Evolutionary conservation across 1,140 invertebrate species (phyloP).

Genomic region (Zaprionus taronus): DNA sequence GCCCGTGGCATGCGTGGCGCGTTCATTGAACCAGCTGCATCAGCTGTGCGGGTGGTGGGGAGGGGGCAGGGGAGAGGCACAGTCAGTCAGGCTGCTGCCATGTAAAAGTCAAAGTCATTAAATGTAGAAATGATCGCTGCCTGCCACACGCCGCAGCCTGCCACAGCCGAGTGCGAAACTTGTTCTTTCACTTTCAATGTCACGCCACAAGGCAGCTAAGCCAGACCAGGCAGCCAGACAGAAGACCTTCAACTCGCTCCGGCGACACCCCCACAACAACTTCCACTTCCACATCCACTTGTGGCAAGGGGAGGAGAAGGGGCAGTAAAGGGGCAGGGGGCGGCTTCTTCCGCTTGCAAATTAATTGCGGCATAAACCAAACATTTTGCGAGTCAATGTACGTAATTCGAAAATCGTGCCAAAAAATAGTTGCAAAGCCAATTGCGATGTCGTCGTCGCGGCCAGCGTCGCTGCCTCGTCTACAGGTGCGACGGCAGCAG

Average conservation of each 20-base stretch:
- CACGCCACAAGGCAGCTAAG: conserved; percentile 47
- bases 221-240: conserved; percentile 27
- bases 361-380: conserved; percentile 82
- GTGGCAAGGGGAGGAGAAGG: conserved; percentile 6
- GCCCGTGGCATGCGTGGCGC: conserved; percentile 46
- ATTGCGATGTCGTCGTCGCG: conserved; percentile 26
- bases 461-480: conserved; percentile 24
- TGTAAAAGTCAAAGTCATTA: conserved; percentile 76
- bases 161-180: conserved; percentile 54
- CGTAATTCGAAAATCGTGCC: conserved; percentile 83
- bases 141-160: conserved; percentile 39
- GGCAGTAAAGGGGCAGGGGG: background rate
- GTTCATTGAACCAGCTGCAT: conserved; percentile 66
- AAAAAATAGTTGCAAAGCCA: conserved; percentile 74
- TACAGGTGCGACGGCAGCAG: conserved; percentile 55
- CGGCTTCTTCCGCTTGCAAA: conserved; percentile 75
- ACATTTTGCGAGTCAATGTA: conserved; percentile 83
- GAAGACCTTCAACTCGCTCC: conserved; percentile 75
- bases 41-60: conserved; percentile 21
- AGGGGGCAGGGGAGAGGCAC: background rate
- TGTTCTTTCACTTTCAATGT: conserved; percentile 83
- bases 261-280: conserved; percentile 15
- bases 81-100: conserved; percentile 27
- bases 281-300: conserved; percentile 14
- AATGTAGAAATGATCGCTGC: conserved; percentile 68